Evolutionary conservation across 2,888 invertebrate genomes (phyloP), one percentile per base, ranked within the genome.

Genomic region (Neelides folsomi): DNA sequence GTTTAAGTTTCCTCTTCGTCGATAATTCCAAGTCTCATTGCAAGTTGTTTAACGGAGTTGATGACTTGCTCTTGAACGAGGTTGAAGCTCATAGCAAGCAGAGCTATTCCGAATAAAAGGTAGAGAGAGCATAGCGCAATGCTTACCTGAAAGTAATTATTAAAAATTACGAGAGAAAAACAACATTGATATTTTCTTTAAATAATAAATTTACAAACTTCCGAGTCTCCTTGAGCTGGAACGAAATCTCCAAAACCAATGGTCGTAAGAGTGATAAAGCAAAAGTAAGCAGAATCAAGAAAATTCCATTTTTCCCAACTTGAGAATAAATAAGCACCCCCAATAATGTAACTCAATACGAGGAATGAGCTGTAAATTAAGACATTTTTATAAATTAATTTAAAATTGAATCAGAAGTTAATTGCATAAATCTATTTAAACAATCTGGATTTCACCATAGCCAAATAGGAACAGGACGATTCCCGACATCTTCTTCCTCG

Each of bases 21-120:
- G 64, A 92, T 81, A 69, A 92, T 90, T 41, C 90, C 92, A 52
- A 92, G 76, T 53, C 82, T 79, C 64, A 83, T 83, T 18, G 88
- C 92, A 8, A 92, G 81, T 55, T 81, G 79, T 66, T 88, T 87
- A 5, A 90, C 88, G 67, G 85, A 86, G 54, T 82, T 84, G 58
- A 89, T 86, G 9, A 92, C 89, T 71, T 92, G 88, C 68, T 90
- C 90, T 70, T 92, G 93, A 42, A 94, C 92, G 68, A 94, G 74
- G 75, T 94, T 94, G 72, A 94, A 94, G 66, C 89, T 89, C 94
- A 94, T 95, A 27, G 93, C 93, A 59, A 94, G 73, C 43, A 94
- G 72, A 0, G 93, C 88, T 67, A 94, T 94, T 7, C 94, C 94
- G 70, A 94, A 92, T 41, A 95, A 76, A 58, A 95, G 75, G 73